Evolutionary conservation across 2,113 vertebrate genomes (phyloP), one percentile per base, ranked within the genome.

Genomic region (Megaleporinus macrocephalus): DNA sequence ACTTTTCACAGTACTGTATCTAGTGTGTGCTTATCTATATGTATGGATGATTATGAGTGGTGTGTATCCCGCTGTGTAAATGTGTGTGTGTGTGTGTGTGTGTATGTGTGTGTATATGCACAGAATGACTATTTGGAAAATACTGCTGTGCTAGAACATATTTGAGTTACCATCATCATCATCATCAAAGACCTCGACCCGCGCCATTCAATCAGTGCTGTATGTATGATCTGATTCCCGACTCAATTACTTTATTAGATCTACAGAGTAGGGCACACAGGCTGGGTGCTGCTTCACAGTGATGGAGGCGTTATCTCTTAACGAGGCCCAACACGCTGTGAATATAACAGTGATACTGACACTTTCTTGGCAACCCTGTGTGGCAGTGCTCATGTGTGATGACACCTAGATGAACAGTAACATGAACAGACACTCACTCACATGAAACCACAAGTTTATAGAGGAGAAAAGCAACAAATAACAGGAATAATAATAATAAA

Each of bases 321-420:
- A 88, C 53, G 47, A 87, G 84, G 68, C 27, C 26, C 26, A 49
- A 74, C 83, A 74, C 55, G 55, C 76, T 79, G 73, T 68, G 70
- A 81, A 62, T 33, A 33, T 65, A 68, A 36, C 41, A 62, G 41
- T 66, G 53, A 75, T 82, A 76, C 20, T 44, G 70, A 72, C 80
- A 75, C 74, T 33, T 10, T 57, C 62, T 44, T 79, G 76, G 71
- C 75, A 84, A 78, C 79, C 62, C 26, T 49, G 74, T 55, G 74
- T 71, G 84, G 4, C 29, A 75, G 71, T 26, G 30, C 36, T 51
- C 27, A 73, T 47, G 73, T 82, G 73, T 73, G 71, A 76, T 79
- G 71, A 86, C 76, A 80, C 41, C 59, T 68, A 36, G 61, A 36
- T 29, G 30, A 47, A 63, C 59, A 68, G 74, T 78, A 66, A 75